A percentile compares a stretch with the other conserved stretches of the same genome.
These are phyloP conservation scores for Raja brachyura DNA, from an alignment of 2,113 vertebrate species.

Conservation along the genomic window DNA sequence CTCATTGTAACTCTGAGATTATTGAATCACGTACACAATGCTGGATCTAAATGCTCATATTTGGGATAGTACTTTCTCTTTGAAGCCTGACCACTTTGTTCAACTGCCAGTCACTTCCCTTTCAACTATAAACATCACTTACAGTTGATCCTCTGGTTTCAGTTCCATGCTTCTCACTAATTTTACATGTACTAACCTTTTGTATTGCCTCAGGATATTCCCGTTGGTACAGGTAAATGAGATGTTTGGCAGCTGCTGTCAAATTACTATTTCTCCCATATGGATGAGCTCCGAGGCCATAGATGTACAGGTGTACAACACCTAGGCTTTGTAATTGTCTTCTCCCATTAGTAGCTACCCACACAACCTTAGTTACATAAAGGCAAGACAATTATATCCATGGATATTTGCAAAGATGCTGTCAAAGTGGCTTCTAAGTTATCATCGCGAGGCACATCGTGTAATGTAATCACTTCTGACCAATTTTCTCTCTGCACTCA, in stretches of 20 bases:
- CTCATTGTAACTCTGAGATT: constrained; percentile 5
- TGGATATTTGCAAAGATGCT: background rate
- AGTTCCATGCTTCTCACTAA: constrained; percentile 27
- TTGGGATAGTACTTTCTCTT: constrained; percentile 31
- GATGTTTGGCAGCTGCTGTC: constrained; percentile 31
- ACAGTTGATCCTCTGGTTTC: constrained; percentile 34
- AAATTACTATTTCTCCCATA: constrained; percentile 27
- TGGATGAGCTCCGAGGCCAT: constrained; percentile 15
- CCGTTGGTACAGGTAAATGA: constrained; percentile 28
- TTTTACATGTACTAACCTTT: constrained; percentile 36
- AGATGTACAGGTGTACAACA: background rate
- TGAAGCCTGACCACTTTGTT: constrained; percentile 38
- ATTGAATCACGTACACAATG: constrained; percentile 15
- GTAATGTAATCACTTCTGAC: background rate
- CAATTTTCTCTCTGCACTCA: background rate
- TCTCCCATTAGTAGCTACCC: background rate
- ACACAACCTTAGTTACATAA: background rate
- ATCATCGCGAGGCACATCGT: background rate
- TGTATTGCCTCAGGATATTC: constrained; percentile 36
- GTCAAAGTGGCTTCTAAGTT: background rate
- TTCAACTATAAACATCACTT: constrained; percentile 37
- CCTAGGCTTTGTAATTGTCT: constrained; percentile 16
- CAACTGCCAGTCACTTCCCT: constrained; percentile 30
- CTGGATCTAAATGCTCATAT: constrained; percentile 31
- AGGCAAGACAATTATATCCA: background rate